Conservation (phyloP, 2,113 vertebrate species). For the Planiliza haematocheilus region DNA sequence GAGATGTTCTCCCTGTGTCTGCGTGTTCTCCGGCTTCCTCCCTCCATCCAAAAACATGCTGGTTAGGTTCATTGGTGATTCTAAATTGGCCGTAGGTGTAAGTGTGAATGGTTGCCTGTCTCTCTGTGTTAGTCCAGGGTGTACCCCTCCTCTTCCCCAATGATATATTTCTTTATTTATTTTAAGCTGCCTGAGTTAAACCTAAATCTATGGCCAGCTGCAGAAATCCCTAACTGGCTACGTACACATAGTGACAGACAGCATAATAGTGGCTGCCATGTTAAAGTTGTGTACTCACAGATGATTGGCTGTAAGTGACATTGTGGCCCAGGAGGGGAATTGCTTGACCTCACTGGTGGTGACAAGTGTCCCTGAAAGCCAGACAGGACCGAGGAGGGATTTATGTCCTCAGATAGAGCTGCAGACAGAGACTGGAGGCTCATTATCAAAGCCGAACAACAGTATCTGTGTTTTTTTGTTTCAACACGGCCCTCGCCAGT, state of each 20-base stretch:
- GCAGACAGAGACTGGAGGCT: slow-evolving; percentile 1
- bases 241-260: neutral
- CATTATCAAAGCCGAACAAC: neutral
- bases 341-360: slow-evolving; percentile 9
- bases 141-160: no score
- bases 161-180: no score
- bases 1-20: no score
- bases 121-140: no score
- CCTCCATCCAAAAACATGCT: no score
- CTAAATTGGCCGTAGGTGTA: no score
- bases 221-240: neutral
- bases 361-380: slow-evolving; percentile 33
- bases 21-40: no score
- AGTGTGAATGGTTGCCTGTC: no score
- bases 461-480: no score
- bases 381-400: neutral
- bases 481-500: neutral
- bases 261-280: neutral
- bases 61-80: no score
- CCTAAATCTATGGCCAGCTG: neutral
- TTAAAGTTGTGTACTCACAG: neutral
- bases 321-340: neutral
- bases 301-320: slow-evolving; percentile 25
- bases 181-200: no score
- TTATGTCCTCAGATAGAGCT: slow-evolving; percentile 17